Evolutionary conservation across 2,888 invertebrate genomes (phyloP), one percentile per base, ranked within the genome.

Genomic region (Lymantria monacha): DNA sequence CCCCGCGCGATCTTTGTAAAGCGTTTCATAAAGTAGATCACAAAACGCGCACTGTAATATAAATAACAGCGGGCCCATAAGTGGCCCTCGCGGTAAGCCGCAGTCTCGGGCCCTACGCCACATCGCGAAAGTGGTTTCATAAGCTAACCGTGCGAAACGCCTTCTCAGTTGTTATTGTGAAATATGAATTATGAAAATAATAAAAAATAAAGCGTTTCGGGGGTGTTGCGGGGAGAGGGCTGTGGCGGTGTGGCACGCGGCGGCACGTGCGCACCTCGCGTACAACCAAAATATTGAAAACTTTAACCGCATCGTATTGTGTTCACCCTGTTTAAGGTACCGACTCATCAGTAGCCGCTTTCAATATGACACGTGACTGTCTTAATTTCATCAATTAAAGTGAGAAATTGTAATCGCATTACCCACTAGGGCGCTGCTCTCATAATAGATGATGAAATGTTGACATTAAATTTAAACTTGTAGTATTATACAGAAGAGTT

Each of bases 151-250:
- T 89, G 90, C 90, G 89, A 89, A 88, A 89, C 90, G 89, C 88
- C 89, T 88, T 84, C 88, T 77, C 84, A 76, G 83, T 87, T 89
- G 87, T 87, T 89, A 87, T 88, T 87, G 87, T 88, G 87, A 87
- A 88, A 87, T 83, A 83, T 90, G 89, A 91, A 90, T 88, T 89
- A 89, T 89, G 88, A 89, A 91, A 89, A 90, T 90, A 88, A 88
- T 91, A 90, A 90, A 90, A 90, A 90, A 84, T 87, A 83, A 82
- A 85, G 73, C 79, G 81, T 65, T 72, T 70, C n/a, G n/a, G 59
- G 65, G 69, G 72, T 70, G 81, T 63, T 77, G 79, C 88, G 87
- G 85, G 87, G 72, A 87, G 87, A 89, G 78, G 22, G 22, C 3
- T 2, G 2, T 22, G 22, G 22, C 3, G 22, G 22, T 2, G 2